Evolutionary conservation across 2,797 vertebrate species (phyloP), one percentile per base, ranked within the genome.

Genomic region (Danionella dracula): DNA sequence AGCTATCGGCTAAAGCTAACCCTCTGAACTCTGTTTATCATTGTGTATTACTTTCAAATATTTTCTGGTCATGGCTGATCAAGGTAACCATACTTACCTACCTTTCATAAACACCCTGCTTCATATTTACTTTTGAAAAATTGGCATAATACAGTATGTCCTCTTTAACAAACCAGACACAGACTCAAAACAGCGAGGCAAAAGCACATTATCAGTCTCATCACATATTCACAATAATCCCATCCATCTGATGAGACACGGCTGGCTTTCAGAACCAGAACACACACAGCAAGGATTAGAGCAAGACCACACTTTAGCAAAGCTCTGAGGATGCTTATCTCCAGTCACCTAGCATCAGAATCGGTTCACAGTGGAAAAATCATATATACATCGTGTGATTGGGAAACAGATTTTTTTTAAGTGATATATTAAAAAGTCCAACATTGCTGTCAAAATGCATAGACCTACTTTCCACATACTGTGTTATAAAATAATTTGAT

Each of bases 211-310:
- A 12, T 37, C 44, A 49, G 19, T 48, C 20, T 61, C 44, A 27
- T 49, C 58, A 49, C 58, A 61, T 27, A 38, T 48, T 48, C 44
- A 8, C 19, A 27, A 49, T 48, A 38, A 61, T 49, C 58, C 10
- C 32, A 38, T 4, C 48, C 35, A 61, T 48, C 17, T 61, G 42
- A 61, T 37, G 40, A 58, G 38, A 44, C 40, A 44, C 12, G 2
- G 15, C 27, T 32, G 41, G 44, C 1, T 37, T 49, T 48, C 2
- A 6, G 13, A 60, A 35, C 2, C 38, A 46, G 29, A 48, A 32
- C 23, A 46, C 19, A 27, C 12, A 48, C 44, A 4, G 44, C 32
- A 37, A 46, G 19, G 42, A 48, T 48, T 60, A 37, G 10, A 31
- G 13, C 42, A 29, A 11, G 1, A 10, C 11, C 23, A 15, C 31